These are phyloP conservation scores for Saxidomus purpurata DNA, from an alignment of 1,140 invertebrate species.

Conservation along the genomic window DNA sequence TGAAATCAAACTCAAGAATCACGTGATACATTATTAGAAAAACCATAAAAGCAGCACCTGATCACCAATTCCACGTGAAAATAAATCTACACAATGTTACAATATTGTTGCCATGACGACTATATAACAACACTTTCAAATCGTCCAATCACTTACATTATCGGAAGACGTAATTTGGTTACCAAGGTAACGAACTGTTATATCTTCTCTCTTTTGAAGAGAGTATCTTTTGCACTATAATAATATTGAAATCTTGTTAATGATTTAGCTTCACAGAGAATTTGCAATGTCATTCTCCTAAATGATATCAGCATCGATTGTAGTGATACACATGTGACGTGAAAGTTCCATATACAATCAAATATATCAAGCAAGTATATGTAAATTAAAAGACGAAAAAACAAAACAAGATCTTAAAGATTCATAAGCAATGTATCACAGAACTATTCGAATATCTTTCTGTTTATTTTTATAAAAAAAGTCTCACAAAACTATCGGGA, in stretches of 20 bases:
- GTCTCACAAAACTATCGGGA: no score
- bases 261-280: conserved; percentile 21
- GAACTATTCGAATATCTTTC: no score
- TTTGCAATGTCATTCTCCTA: conserved; percentile 22
- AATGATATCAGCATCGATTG: no score
- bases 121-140: conserved; percentile 62
- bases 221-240: conserved; percentile 57
- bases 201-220: conserved; percentile 45
- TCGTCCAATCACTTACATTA: conserved; percentile 64
- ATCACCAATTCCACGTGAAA: conserved; percentile 65
- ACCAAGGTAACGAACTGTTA: conserved; percentile 17
- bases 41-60: conserved; percentile 58
- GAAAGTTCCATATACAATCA: no score
- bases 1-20: conserved; percentile 50
- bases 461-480: no score
- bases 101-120: conserved; percentile 68
- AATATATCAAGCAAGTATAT: no score
- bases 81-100: conserved; percentile 73
- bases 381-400: no score
- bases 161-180: conserved; percentile 31
- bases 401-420: no score
- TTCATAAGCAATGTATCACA: no score
- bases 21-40: conserved; percentile 60
- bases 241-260: conserved; percentile 48
- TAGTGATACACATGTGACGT: no score